phyloP scores from a whole-genome alignment of 2,888 invertebrate genomes.

The Lithosia quadra region DNA sequence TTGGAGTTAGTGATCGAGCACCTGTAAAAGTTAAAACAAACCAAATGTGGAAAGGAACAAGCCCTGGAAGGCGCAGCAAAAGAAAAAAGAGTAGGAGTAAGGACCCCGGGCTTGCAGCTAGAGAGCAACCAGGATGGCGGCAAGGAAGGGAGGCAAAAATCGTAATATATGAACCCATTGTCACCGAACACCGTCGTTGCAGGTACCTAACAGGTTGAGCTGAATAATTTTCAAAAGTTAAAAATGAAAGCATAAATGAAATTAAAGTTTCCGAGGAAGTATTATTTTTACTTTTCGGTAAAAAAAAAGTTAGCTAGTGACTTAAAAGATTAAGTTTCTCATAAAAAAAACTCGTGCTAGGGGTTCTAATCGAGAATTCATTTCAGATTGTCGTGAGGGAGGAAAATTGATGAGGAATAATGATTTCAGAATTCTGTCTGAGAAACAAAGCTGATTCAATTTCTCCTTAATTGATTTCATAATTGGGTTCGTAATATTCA shows the following conservation, averaged over 20 bases:
- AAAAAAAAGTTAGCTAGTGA: constrained; percentile 21
- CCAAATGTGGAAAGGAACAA: no score
- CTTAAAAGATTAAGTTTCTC: constrained; percentile 18
- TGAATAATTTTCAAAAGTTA: not conserved
- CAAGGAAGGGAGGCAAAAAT: no score
- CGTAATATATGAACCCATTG: not conserved
- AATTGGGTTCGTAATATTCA: constrained; percentile 14
- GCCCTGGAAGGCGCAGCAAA: no score
- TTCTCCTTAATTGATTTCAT: constrained; percentile 19
- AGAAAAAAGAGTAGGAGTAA: no score
- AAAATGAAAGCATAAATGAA: not conserved
- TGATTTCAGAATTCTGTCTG: constrained; percentile 18
- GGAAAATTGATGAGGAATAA: constrained; percentile 33
- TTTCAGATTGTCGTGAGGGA: constrained; percentile 19
- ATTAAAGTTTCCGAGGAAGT: not conserved
- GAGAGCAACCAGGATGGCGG: no score
- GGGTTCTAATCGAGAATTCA: constrained; percentile 26
- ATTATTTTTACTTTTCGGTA: constrained; percentile 6
- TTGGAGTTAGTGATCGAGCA: no score
- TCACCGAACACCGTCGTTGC: no score
- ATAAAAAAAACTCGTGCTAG: constrained; percentile 21
- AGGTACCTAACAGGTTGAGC: no score
- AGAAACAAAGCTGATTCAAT: constrained; percentile 19
- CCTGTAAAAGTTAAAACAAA: no score
- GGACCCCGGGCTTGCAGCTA: no score